Percentiles rank a stretch among this genome's conserved stretches.
Evolutionary conservation across 2,888 invertebrate species (phyloP).

Genomic region (Pseudolycoriella hygida): DNA sequence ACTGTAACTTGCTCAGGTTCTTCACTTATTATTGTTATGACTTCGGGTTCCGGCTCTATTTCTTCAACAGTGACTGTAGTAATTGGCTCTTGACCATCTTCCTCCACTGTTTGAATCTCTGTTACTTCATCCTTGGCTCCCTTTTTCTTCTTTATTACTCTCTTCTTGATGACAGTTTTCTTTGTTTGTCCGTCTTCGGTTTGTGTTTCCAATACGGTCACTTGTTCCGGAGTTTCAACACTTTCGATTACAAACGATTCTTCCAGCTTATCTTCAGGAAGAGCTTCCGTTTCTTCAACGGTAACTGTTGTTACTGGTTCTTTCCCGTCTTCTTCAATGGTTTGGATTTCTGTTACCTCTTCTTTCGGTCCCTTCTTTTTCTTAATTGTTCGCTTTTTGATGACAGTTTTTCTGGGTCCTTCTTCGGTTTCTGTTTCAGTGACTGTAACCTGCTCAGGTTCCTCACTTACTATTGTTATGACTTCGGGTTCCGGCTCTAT

Average conservation of each 20-base stretch:
- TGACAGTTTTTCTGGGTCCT: conserved; percentile 22
- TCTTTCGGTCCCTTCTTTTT: conserved; percentile 28
- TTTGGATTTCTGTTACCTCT: conserved; percentile 32
- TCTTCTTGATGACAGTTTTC: conserved; percentile 18
- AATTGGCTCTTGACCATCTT: conserved; percentile 23
- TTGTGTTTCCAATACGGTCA: conserved; percentile 21
- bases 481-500: conserved; percentile 14
- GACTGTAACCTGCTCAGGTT: conserved; percentile 22
- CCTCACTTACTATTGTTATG: conserved; percentile 16
- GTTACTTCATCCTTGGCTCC: conserved; percentile 25
- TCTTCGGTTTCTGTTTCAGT: conserved; percentile 20
- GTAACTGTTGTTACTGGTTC: conserved; percentile 19
- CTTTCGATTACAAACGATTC: conserved; percentile 11
- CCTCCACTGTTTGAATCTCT: conserved; percentile 23
- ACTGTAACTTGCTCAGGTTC: conserved; percentile 17
- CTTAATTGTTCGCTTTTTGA: conserved; percentile 30
- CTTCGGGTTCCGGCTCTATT: conserved; percentile 18
- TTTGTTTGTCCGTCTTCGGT: conserved; percentile 18
- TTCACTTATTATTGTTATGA: conserved; percentile 22
- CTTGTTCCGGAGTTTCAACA: conserved; percentile 11
- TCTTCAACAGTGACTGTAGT: conserved; percentile 15
- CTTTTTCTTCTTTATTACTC: conserved; percentile 21
- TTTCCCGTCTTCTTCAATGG: conserved; percentile 26
- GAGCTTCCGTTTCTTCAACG: conserved; percentile 15
- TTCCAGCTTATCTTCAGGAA: neutral